A percentile compares a stretch with the other conserved stretches of the same genome.
Evolutionary conservation across 2,113 vertebrate genomes (phyloP).

Genomic region (Ovis aries): DNA sequence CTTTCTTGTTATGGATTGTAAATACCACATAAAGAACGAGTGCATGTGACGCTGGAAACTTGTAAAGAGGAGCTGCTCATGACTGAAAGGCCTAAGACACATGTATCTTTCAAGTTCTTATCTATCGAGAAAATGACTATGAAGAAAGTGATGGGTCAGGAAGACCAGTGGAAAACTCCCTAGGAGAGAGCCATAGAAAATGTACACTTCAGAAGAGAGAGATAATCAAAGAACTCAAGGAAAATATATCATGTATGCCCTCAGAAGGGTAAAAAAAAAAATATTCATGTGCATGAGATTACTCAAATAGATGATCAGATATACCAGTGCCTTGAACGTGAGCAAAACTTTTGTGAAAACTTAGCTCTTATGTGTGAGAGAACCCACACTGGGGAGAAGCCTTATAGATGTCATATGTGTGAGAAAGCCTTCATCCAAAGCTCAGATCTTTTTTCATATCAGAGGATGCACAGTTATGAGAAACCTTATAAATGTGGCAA

Average conservation of each 20-base stretch:
- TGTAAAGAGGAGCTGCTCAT: not conserved
- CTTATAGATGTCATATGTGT: constrained; percentile 67
- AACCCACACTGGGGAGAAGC: constrained; percentile 50
- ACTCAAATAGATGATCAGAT: constrained; percentile 52
- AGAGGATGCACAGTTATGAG: constrained; percentile 67
- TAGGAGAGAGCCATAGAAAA: constrained; percentile 59
- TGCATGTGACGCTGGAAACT: constrained; percentile 37
- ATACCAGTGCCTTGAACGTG: constrained; percentile 64
- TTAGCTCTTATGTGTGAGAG: constrained; percentile 65
- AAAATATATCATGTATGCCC: constrained; percentile 44
- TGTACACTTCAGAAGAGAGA: constrained; percentile 55
- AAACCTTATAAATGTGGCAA: constrained; percentile 71
- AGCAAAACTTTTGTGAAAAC: constrained; percentile 55
- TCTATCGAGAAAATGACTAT: not conserved
- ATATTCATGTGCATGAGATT: constrained; percentile 55
- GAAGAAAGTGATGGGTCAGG: constrained; percentile 16
- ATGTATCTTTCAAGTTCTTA: not conserved
- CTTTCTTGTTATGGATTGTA: not conserved
- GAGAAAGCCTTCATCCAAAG: constrained; percentile 65
- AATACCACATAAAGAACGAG: constrained; percentile 2
- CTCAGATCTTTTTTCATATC: constrained; percentile 62
- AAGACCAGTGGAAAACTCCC: constrained; percentile 44
- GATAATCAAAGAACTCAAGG: constrained; percentile 60
- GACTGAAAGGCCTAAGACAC: constrained; percentile 19
- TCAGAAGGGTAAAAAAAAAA: constrained; percentile 48